Evolutionary conservation across 2,888 invertebrate species (phyloP), one percentile per base, ranked within the genome.

Genomic region (Platerodrilus igneus): DNA sequence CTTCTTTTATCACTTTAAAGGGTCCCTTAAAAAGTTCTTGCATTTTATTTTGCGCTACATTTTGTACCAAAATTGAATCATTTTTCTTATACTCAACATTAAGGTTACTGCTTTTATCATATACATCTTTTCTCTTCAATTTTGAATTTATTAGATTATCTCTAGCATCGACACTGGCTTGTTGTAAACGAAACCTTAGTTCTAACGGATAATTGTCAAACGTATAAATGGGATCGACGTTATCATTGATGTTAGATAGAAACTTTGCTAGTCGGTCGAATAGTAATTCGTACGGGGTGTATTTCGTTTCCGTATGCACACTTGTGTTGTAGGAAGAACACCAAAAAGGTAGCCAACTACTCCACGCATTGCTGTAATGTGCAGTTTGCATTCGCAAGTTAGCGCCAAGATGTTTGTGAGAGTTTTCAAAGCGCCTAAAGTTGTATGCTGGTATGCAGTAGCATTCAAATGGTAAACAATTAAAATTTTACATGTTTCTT

Each of bases 241-340:
- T n/a, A n/a, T 28, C 18, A 5, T 5, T 13, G 5, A 50, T 9
- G 20, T 45, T 50, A 18, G 10, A 28, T 11, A 48, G 45, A n/a
- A 50, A 17, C 8, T 41, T 45, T 34, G 36, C 30, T 16, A 6
- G 13, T 41, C 41, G 42, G 9, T 42, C 48, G 37, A 48, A 51
- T 18, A 52, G 45, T 30, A 50, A 28, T 21, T 53, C 45, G 13
- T 40, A 50, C 9, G 49, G 51, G 2, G 47, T 42, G 13, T 49
- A 52, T 33, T 46, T 43, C 17, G 49, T 53, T 41, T 37, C 44
- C 5, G 46, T 44, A 20, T 53, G 49, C 2, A 49, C 48, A 3
- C 50, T 41, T 6, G 18, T 53, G 20, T 49, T 53, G 38, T 45
- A 53, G 2, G 50, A n/a, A 39, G 52, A 52, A 42, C 45, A 45